Percentiles rank a stretch among this genome's conserved stretches.
Evolutionary conservation across 2,888 invertebrate genomes (phyloP).

Genomic region (Pomacea canaliculata): DNA sequence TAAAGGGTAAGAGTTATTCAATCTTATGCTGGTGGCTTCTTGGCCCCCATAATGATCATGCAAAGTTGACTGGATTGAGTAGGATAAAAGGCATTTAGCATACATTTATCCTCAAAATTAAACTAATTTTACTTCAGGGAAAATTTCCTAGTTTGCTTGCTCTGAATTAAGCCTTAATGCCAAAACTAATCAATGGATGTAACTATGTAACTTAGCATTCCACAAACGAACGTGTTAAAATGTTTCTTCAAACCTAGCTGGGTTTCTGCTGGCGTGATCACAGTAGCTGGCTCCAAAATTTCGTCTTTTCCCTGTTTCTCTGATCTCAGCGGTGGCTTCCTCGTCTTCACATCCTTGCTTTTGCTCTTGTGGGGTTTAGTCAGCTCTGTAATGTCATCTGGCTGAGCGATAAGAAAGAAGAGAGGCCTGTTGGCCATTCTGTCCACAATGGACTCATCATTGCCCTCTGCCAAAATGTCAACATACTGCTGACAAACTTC

Average conservation of each 20-base stretch:
- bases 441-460: conserved; percentile 61
- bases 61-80: not conserved
- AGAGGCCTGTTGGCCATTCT: conserved; percentile 73
- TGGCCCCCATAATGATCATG: not conserved
- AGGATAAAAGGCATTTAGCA: too few relatives aligned
- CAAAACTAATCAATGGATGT: too few relatives aligned
- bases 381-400: conserved; percentile 72
- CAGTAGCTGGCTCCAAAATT: conserved; percentile 1
- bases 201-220: too few relatives aligned
- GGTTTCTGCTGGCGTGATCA: conserved; percentile 10
- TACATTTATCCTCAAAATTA: too few relatives aligned
- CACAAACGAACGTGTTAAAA: too few relatives aligned
- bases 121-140: too few relatives aligned
- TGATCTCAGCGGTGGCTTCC: not conserved
- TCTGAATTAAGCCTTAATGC: too few relatives aligned
- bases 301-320: not conserved
- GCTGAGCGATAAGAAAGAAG: conserved; percentile 75
- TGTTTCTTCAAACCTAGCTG: not conserved
- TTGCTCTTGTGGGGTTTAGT: conserved; percentile 12
- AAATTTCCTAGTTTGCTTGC: too few relatives aligned
- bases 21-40: too few relatives aligned
- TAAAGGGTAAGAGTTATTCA: too few relatives aligned
- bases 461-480: conserved; percentile 61
- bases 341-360: not conserved
- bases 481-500: conserved; percentile 64